These are phyloP conservation scores for Epinephelus lanceolatus DNA, from an alignment of 2,113 vertebrate species.

Conservation along the genomic window DNA sequence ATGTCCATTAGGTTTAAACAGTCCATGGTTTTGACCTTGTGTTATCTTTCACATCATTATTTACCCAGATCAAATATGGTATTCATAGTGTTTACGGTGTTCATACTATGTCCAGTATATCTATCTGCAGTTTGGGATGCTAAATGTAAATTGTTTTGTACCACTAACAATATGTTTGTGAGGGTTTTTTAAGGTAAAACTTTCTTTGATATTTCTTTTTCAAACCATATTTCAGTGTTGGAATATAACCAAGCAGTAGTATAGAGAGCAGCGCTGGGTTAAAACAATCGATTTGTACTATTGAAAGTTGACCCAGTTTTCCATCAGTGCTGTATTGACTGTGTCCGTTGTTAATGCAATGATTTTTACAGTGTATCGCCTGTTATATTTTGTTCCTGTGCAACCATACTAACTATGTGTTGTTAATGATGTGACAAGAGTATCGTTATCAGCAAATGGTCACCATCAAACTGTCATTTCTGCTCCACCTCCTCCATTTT, in stretches of 20 bases:
- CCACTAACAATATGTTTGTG: background rate
- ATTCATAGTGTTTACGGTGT: too few relatives aligned
- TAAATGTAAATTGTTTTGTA: background rate
- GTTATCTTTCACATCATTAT: background rate
- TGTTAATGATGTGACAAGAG: constrained; percentile 28
- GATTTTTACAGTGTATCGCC: background rate
- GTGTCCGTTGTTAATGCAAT: background rate
- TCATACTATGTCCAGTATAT: background rate
- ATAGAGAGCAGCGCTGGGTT: background rate
- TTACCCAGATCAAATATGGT: background rate
- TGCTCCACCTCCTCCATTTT: constrained; percentile 47
- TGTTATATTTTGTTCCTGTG: background rate
- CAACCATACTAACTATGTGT: background rate
- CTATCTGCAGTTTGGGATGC: background rate
- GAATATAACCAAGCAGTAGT: background rate
- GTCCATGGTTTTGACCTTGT: background rate
- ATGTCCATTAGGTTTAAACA: too few relatives aligned
- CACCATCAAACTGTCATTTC: constrained; percentile 39
- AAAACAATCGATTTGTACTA: background rate
- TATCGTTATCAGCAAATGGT: constrained; percentile 2
- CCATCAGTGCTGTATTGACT: background rate
- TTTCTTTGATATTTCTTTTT: too few relatives aligned
- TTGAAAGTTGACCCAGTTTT: background rate
- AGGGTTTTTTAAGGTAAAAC: background rate
- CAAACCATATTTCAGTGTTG: background rate